Evolutionary conservation across 2,888 invertebrate species (phyloP), one percentile per base, ranked within the genome.

Genomic region (Drosophila basisetae): DNA sequence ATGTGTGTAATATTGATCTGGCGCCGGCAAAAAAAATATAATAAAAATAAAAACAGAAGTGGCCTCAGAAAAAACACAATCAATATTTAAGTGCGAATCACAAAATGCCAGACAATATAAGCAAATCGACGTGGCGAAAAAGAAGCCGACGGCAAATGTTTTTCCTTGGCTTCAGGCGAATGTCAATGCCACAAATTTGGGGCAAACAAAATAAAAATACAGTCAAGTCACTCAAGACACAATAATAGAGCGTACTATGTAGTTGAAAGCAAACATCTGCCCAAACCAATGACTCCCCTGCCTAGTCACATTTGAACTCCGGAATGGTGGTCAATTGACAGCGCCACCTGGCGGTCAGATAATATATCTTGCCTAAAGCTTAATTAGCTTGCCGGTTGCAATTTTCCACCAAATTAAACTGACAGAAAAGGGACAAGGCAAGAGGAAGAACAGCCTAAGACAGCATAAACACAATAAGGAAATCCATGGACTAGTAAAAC

Each of bases 121-220:
- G 53, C 70, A 68, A 68, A 63, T 50, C 49, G 68, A 50, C 37
- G 58, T 61, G 80, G 80, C 83, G 67, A 76, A 71, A 77, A 72
- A 70, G 77, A 77, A 90, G 86, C 87, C 86, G 86, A 73, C 83
- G 87, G 76, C 76, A 83, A 84, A 76, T 89, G 84, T 73, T 88
- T 89, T 86, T 86, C 72, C 87, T 89, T 90, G 86, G 86, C 91
- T 86, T 86, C 86, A 89, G 89, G 84, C 79, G 76, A 86, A 79
- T 89, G 89, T 90, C 87, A 90, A 81, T 86, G 89, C 79, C 76
- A 86, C 76, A 86, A 82, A 90, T 83, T 85, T 88, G 89, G 80
- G 90, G 33, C 85, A 87, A 60, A 67, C 60, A 52, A 39, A 35
- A 60, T 54, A 43, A 35, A 41, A 16, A 28, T 54, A 74, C 31